A percentile compares a stretch with the other conserved stretches of the same genome.
These are phyloP conservation scores for Lonchura striata DNA, from an alignment of 2,113 vertebrate genomes.

Conservation along the genomic window DNA sequence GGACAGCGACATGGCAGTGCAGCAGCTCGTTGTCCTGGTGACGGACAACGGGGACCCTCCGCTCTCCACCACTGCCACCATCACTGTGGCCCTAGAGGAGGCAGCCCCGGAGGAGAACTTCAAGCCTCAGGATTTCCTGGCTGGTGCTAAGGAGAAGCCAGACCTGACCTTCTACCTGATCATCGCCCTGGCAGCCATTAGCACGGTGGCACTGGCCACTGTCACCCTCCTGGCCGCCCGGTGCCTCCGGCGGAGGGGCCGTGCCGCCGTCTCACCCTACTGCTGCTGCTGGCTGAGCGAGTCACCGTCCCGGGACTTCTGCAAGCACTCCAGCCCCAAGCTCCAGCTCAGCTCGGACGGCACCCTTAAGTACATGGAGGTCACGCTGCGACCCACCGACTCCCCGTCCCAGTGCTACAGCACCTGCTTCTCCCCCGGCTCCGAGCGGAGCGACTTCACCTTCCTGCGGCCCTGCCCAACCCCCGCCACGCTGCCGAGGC, in stretches of 20 bases:
- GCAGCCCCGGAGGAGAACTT: conserved; percentile 67
- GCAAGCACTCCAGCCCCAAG: conserved; percentile 83
- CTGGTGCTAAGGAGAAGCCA: conserved; percentile 59
- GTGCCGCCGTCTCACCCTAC: neutral
- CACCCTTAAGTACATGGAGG: conserved; percentile 90
- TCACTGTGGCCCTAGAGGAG: conserved; percentile 84
- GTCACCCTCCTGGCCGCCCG: conserved; percentile 73
- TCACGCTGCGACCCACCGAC: conserved; percentile 82
- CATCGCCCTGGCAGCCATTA: conserved; percentile 75
- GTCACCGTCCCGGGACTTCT: conserved; percentile 71
- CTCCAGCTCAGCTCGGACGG: conserved; percentile 87
- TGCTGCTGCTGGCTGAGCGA: conserved; percentile 76
- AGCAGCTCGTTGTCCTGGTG: conserved; percentile 81
- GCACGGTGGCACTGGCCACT: conserved; percentile 71
- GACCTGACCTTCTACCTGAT: conserved; percentile 85
- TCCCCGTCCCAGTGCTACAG: conserved; percentile 83
- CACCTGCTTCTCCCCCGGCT: conserved; percentile 82
- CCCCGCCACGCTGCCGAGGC: conserved; percentile 64
- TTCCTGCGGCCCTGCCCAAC: conserved; percentile 78
- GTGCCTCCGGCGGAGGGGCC: conserved; percentile 66
- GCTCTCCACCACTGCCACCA: conserved; percentile 81
- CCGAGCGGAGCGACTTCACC: conserved; percentile 84
- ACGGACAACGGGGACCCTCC: conserved; percentile 83
- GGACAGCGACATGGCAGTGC: conserved; percentile 77
- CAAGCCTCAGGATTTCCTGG: conserved; percentile 70